Base-by-base conservation (phyloP, 2,113 vertebrate genomes). In the Proteles cristata region DNA sequence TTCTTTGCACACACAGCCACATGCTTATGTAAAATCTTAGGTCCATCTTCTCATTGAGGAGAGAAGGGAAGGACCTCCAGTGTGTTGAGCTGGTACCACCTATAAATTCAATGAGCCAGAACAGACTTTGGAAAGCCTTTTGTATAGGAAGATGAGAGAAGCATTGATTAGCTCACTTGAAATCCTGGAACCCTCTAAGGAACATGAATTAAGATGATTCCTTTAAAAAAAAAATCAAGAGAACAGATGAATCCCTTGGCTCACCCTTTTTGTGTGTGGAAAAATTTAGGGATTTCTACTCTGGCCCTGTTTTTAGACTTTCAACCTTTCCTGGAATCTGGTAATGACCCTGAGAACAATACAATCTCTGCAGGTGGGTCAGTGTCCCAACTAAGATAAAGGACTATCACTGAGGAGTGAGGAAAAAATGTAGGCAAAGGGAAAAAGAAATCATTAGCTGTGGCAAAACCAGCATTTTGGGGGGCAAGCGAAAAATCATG, bases 241-340 rank as follows among this genome's bases (percentile, higher is more conserved):
- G 26, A 87, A 25, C 33, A 68, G 8, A 35, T 31, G 28, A 92
- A 50, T 58, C 25, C 17, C 21, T 83, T 16, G 12, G 23, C 9
- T 33, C 9, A 28, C 7, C 11, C 5, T 77, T 61, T 71, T 71
- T 63, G 19, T 48, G 17, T 92, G 43, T 69, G 39, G 45, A 35
- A 50, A 45, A 90, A 28, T 61, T 79, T 23, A 79, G 63, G 9
- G 26, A 53, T 73, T 80, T 94, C 92, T 79, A 28, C 79, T 68
- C 88, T 87, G 79, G 92, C 23, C 53, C 96, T 82, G 55, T 39
- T 95, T 88, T 71, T 73, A 93, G 61, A 83, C 28, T 93, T 97
- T 39, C 33, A 85, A 0, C 73, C 14, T 55, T 83, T 82, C 91
- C 93, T 31, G 69, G 50, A 55, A 68, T 81, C 77, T 89, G 26